Percentiles rank a stretch among this genome's conserved stretches.
Evolutionary conservation across 1,140 invertebrate genomes (phyloP).

Genomic region (Idris sp.): DNA sequence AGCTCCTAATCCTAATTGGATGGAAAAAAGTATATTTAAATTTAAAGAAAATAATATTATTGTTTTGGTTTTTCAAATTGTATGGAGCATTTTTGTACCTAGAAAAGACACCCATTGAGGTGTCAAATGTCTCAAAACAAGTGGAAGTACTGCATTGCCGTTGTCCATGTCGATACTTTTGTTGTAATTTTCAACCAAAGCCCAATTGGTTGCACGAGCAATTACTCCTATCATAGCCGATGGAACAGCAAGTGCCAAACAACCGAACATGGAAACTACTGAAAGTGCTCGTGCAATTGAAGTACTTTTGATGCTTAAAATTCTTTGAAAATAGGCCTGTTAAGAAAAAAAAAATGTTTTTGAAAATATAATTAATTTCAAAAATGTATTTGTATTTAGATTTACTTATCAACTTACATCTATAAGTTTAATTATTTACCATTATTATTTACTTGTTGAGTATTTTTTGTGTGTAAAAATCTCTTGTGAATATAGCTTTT

Average conservation of each 20-base stretch:
- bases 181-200: conserved; percentile 75
- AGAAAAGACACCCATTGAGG: conserved; percentile 79
- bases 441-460: too few relatives aligned
- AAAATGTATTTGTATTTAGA: too few relatives aligned
- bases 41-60: too few relatives aligned
- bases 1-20: conserved; percentile 83
- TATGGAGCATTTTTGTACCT: conserved; percentile 59
- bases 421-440: too few relatives aligned
- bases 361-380: too few relatives aligned
- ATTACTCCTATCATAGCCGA: conserved; percentile 87
- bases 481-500: too few relatives aligned
- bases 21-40: conserved; percentile 11
- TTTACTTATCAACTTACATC: too few relatives aligned
- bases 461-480: too few relatives aligned
- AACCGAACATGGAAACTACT: conserved; percentile 85
- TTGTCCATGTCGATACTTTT: conserved; percentile 77
- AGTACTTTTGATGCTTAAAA: conserved; percentile 86
- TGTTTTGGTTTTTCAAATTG: too few relatives aligned
- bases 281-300: conserved; percentile 85
- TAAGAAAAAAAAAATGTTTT: not conserved
- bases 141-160: conserved; percentile 83
- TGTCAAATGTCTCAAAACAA: conserved; percentile 87
- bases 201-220: conserved; percentile 84
- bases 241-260: conserved; percentile 86
- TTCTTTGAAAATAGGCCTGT: conserved; percentile 89